Percentiles rank a stretch among this genome's conserved stretches.
Evolutionary conservation across 2,113 vertebrate genomes (phyloP).

Genomic region (Australoheros scitulus): DNA sequence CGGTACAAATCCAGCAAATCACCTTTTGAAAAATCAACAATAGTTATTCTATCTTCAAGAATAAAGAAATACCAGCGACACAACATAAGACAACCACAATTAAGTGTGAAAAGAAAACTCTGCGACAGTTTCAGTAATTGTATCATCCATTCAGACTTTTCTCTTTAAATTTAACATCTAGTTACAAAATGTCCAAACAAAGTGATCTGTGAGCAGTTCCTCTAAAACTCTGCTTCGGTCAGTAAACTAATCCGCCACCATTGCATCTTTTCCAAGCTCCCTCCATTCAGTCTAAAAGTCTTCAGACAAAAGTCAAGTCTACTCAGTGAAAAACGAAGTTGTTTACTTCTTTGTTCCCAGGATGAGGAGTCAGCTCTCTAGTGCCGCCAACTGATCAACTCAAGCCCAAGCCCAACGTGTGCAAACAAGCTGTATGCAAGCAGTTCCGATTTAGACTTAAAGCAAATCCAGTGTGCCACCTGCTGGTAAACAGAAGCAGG

Average conservation of each 20-base stretch:
- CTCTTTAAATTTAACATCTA: not conserved
- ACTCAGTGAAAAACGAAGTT: conserved; percentile 70
- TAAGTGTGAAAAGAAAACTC: not conserved
- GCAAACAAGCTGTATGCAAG: not conserved
- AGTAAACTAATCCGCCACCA: not conserved
- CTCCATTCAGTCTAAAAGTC: not conserved
- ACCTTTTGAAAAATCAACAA: not conserved
- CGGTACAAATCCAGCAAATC: conserved; percentile 1
- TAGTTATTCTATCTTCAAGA: not conserved
- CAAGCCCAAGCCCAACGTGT: not conserved
- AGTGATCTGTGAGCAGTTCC: not conserved
- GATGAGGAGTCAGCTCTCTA: conserved; percentile 12
- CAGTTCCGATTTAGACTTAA: not conserved
- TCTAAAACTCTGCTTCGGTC: not conserved
- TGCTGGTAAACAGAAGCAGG: conserved; percentile 40
- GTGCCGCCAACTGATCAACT: conserved; percentile 52
- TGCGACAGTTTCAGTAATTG: not conserved
- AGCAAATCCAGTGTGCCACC: conserved; percentile 21
- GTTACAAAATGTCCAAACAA: conserved; percentile 8
- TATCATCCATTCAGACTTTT: not conserved
- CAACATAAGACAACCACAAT: not conserved
- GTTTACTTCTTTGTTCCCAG: conserved; percentile 73
- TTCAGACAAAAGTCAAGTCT: conserved; percentile 19
- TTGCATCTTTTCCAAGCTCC: not conserved
- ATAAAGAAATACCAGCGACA: not conserved